These are phyloP conservation scores for Platichthys flesus DNA, from an alignment of 2,113 vertebrate genomes.

Conservation along the genomic window DNA sequence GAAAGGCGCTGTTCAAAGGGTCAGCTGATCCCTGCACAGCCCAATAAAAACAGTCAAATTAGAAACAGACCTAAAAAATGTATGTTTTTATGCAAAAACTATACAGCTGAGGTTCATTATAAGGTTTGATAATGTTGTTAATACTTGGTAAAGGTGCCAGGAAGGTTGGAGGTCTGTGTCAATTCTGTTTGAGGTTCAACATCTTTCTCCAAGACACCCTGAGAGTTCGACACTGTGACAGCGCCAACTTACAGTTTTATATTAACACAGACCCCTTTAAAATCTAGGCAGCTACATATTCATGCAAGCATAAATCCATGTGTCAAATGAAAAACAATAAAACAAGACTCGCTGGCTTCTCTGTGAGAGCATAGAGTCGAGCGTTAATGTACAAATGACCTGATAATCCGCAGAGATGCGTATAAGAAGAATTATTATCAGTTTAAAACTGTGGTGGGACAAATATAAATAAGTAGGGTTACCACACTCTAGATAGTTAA, in stretches of 20 bases:
- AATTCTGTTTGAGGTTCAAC: background rate
- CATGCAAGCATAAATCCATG: conserved; percentile 16
- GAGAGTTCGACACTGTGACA: background rate
- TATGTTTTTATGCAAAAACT: background rate
- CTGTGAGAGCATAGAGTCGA: background rate
- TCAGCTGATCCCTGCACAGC: conserved; percentile 89
- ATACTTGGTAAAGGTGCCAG: background rate
- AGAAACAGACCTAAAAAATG: background rate
- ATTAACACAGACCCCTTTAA: conserved; percentile 12
- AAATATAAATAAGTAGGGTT: too few relatives aligned
- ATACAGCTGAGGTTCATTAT: background rate
- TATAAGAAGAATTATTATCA: too few relatives aligned
- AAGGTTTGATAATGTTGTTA: background rate
- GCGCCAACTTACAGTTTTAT: conserved; percentile 26
- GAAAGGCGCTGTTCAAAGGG: conserved; percentile 97
- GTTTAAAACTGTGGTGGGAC: too few relatives aligned
- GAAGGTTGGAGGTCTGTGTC: conserved; percentile 10
- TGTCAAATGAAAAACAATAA: conserved; percentile 32
- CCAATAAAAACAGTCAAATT: background rate
- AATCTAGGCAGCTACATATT: conserved; percentile 22
- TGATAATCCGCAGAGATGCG: background rate
- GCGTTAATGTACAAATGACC: conserved; percentile 5
- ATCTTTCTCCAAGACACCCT: conserved; percentile 19
- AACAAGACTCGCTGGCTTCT: conserved; percentile 14
- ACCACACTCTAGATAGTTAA: too few relatives aligned